Conservation (phyloP, 2,113 vertebrate genomes). For the Nycticorax nycticorax region DNA sequence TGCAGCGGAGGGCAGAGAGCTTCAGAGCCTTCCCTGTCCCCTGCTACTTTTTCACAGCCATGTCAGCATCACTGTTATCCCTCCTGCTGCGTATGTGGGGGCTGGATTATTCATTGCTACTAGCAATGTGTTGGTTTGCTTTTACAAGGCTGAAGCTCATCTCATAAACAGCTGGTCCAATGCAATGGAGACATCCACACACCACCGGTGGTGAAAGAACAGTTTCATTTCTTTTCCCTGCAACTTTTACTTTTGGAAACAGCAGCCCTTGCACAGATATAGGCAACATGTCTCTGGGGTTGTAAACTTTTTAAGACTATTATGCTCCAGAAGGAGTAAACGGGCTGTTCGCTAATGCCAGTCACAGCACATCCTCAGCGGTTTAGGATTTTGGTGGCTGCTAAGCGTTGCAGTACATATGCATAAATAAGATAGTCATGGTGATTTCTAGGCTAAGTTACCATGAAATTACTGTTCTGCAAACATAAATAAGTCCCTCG, state of each 20-base stretch:
- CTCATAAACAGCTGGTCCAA: background rate
- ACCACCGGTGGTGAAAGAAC: background rate
- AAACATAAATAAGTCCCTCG: background rate
- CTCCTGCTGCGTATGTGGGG: background rate
- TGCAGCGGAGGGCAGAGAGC: background rate
- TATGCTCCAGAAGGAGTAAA: background rate
- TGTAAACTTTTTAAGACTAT: background rate
- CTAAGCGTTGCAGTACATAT: background rate
- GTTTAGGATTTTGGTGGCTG: background rate
- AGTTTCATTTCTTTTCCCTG: background rate
- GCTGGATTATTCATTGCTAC: background rate
- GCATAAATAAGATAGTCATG: constrained; percentile 48
- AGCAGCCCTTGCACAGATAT: background rate
- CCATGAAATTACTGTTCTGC: constrained; percentile 42
- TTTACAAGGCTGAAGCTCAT: background rate
- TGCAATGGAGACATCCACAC: background rate
- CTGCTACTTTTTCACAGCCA: background rate
- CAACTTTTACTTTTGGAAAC: background rate
- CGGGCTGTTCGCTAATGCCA: background rate
- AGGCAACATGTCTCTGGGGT: background rate
- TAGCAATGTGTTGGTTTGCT: background rate
- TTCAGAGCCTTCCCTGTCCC: background rate
- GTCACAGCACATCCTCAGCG: background rate
- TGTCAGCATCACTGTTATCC: background rate
- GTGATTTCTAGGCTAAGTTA: constrained; percentile 38